Evolutionary conservation across 2,797 vertebrate genomes (phyloP).

Genomic region (Aldrovandia affinis): DNA sequence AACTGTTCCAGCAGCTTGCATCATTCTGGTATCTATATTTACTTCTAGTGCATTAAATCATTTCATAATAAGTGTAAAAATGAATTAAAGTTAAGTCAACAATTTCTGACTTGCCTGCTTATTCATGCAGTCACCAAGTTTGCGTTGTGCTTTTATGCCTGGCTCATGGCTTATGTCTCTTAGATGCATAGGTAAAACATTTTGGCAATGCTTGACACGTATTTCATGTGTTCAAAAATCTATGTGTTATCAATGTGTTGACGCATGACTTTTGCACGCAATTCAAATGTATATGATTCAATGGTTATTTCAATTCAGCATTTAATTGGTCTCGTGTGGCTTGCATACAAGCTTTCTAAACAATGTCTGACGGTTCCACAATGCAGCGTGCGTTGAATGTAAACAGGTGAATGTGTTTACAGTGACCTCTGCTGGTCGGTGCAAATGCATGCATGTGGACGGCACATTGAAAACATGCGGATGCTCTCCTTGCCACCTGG

Average conservation of each 20-base stretch:
- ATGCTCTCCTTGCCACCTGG: neutral
- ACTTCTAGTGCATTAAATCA: constrained; percentile 60
- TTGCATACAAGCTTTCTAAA: too few species aligned
- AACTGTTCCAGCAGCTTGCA: constrained; percentile 51
- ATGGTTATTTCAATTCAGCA: neutral
- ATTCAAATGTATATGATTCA: neutral
- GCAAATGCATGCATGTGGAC: constrained; percentile 19
- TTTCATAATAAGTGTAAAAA: constrained; percentile 72
- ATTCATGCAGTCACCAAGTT: constrained; percentile 62
- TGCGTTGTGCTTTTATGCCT: constrained; percentile 49
- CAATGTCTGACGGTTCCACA: neutral
- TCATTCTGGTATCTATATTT: constrained; percentile 56
- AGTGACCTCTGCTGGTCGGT: constrained; percentile 65
- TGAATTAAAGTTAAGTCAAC: constrained; percentile 71
- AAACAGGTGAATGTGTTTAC: constrained; percentile 48
- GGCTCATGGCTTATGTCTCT: constrained; percentile 58
- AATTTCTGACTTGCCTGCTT: constrained; percentile 74
- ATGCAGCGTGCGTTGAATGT: constrained; percentile 22
- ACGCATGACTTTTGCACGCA: neutral
- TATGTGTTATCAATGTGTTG: neutral
- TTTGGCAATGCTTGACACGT: constrained; percentile 33
- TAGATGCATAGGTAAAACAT: constrained; percentile 50
- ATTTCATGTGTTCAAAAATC: neutral
- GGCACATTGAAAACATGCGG: neutral
- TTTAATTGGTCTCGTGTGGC: neutral